Percentiles rank a stretch among this genome's conserved stretches.
Evolutionary conservation across 2,888 invertebrate genomes (phyloP).

Genomic region (Acanthosepion pharaonis): DNA sequence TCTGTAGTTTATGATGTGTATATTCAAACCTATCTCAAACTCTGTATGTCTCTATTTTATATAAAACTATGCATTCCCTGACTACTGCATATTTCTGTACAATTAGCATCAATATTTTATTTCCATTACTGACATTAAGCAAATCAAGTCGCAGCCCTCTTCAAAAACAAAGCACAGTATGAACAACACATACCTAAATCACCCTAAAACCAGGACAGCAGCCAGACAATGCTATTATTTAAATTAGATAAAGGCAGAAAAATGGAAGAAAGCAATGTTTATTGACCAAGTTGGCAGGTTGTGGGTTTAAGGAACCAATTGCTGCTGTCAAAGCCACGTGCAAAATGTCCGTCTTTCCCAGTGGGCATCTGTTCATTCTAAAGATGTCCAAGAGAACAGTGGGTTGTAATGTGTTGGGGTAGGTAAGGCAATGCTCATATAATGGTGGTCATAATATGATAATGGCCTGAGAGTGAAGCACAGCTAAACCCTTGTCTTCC

Average conservation of each 20-base stretch:
- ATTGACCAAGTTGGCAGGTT: not conserved
- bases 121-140: not conserved
- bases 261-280: not conserved
- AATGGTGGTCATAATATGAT: constrained; percentile 2
- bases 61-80: too few relatives aligned
- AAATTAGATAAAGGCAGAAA: constrained; percentile 13
- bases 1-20: too few relatives aligned
- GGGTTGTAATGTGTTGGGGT: not conserved
- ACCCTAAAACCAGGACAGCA: not conserved
- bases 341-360: not conserved
- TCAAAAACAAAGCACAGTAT: not conserved
- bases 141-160: not conserved
- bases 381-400: not conserved
- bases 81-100: not conserved
- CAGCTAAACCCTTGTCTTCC: constrained; percentile 33
- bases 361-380: not conserved
- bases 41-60: too few relatives aligned
- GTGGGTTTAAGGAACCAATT: not conserved
- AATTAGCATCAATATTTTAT: not conserved
- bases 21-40: too few relatives aligned
- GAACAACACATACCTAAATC: not conserved
- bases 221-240: not conserved
- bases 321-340: not conserved
- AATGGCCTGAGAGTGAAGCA: not conserved
- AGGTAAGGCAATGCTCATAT: not conserved